phyloP scores from a whole-genome alignment of 2,113 vertebrate genomes.

The Sceloporus undulatus region DNA sequence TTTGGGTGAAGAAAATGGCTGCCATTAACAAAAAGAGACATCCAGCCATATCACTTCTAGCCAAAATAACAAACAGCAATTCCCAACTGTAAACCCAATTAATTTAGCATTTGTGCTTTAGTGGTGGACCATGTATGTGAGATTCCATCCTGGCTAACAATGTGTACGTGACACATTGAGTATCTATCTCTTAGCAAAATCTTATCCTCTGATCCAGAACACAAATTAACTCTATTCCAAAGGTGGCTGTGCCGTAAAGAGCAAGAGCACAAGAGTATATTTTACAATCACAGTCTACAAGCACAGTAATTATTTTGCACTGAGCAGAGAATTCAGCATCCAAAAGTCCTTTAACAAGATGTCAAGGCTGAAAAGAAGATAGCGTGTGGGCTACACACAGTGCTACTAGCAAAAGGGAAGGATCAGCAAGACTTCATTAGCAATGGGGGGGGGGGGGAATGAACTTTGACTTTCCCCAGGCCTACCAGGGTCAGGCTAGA shows the following conservation, averaged over 20 bases:
- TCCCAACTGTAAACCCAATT: neutral
- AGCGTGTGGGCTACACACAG: too few species aligned
- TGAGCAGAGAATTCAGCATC: too few species aligned
- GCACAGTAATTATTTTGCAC: too few species aligned
- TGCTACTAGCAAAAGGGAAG: too few species aligned
- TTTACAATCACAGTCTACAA: neutral
- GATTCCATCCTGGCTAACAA: neutral
- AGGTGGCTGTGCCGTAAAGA: neutral
- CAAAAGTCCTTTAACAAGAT: too few species aligned
- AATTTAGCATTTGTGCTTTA: neutral
- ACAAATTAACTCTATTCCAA: neutral
- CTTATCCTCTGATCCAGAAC: neutral
- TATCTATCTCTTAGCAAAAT: neutral
- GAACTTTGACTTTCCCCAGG: too few species aligned
- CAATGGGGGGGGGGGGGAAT: too few species aligned
- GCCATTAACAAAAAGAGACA: neutral
- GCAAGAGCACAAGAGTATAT: neutral
- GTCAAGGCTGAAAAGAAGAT: too few species aligned
- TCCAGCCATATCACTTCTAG: neutral
- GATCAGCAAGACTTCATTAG: too few species aligned
- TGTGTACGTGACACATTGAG: neutral
- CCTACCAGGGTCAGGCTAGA: too few species aligned
- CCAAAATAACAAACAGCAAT: neutral
- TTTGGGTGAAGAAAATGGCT: neutral
- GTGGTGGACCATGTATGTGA: neutral